Percentiles rank a stretch among this genome's conserved stretches.
These are phyloP conservation scores for Drosophila lutescens DNA, from an alignment of 2,888 invertebrate genomes.

Conservation along the genomic window DNA sequence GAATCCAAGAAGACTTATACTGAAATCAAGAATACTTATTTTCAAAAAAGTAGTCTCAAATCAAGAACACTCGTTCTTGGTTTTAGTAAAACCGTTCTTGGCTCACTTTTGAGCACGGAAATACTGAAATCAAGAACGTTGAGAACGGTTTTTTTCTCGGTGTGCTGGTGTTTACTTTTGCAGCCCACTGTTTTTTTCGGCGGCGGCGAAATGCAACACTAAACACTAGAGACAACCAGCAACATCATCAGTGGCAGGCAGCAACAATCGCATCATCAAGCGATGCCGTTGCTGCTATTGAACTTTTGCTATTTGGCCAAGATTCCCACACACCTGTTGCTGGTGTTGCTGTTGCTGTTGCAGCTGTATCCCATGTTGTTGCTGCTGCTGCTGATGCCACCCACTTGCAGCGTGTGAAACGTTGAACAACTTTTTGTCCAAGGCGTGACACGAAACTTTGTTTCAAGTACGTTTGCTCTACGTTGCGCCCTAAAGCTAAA, in stretches of 20 bases:
- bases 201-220: constrained; percentile 31
- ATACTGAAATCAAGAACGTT: no score
- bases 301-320: constrained; percentile 78
- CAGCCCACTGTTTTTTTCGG: constrained; percentile 30
- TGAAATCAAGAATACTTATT: no score
- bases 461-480: constrained; percentile 77
- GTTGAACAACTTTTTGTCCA: constrained; percentile 50
- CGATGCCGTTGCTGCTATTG: constrained; percentile 63
- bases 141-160: no score
- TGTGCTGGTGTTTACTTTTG: constrained; percentile 27
- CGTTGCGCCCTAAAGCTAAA: neutral
- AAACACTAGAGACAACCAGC: constrained; percentile 13
- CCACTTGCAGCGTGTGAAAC: constrained; percentile 73
- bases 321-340: constrained; percentile 78
- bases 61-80: no score
- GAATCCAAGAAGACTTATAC: no score
- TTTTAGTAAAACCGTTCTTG: no score
- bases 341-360: constrained; percentile 10
- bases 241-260: constrained; percentile 20
- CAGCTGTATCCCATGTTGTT: constrained; percentile 11
- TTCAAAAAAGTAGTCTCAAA: no score
- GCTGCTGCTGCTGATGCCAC: constrained; percentile 17
- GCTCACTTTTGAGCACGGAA: no score
- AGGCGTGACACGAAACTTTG: constrained; percentile 74
- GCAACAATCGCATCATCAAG: constrained; percentile 30